Evolutionary conservation across 2,113 vertebrate genomes (phyloP).

Genomic region (Raja brachyura): DNA sequence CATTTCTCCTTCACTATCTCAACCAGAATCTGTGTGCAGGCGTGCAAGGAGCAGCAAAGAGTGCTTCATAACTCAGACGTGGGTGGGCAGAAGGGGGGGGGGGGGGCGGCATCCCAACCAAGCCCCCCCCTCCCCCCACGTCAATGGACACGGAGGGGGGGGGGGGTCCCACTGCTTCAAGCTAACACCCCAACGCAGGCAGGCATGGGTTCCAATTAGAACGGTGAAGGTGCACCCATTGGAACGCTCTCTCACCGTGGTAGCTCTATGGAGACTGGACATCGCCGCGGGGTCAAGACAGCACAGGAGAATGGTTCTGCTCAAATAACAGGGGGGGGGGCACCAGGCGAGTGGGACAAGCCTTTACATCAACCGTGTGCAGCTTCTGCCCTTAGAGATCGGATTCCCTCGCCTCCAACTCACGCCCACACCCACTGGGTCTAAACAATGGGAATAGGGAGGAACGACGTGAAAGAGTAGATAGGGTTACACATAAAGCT

Average conservation of each 20-base stretch:
- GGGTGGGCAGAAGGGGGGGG: not conserved
- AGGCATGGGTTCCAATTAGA: not conserved
- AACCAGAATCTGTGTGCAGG: not conserved
- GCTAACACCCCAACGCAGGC: not conserved
- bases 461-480: no score
- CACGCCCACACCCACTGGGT: not conserved
- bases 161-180: not conserved
- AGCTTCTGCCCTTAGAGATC: not conserved
- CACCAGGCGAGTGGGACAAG: not conserved
- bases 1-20: not conserved
- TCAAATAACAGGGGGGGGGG: no score
- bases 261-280: fast-evolving
- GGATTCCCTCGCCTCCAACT: not conserved
- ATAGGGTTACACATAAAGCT: no score
- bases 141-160: no score
- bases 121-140: no score
- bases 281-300: no score
- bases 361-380: not conserved
- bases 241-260: no score
- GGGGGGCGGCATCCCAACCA: no score
- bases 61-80: no score
- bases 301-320: no score
- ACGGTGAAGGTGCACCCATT: not conserved
- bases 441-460: no score
- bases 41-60: not conserved